Percentiles rank a stretch among this genome's conserved stretches.
These are phyloP conservation scores for Pandemis corylana DNA, from an alignment of 2,888 invertebrate genomes.

Conservation along the genomic window DNA sequence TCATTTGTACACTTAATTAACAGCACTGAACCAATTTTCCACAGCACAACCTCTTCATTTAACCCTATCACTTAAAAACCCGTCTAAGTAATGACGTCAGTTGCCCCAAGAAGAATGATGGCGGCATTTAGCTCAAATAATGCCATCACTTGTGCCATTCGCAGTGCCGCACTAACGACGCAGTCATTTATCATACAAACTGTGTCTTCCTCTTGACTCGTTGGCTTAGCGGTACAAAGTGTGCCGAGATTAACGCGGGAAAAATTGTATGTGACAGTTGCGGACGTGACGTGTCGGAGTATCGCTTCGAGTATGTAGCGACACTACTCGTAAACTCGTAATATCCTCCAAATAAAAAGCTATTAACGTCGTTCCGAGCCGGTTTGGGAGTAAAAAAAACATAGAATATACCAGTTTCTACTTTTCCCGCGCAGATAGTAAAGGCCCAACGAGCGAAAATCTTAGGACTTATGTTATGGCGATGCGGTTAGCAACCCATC, in stretches of 20 bases:
- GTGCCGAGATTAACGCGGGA: slow-evolving; percentile 34
- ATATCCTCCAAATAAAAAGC: too few species aligned
- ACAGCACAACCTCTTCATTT: slow-evolving; percentile 6
- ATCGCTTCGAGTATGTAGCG: not conserved
- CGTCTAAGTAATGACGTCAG: slow-evolving; percentile 48
- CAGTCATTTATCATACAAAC: slow-evolving; percentile 73
- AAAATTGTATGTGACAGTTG: slow-evolving; percentile 12
- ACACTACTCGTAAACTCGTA: too few species aligned
- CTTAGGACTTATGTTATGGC: too few species aligned
- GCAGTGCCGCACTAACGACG: slow-evolving; percentile 69
- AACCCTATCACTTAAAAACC: slow-evolving; percentile 24
- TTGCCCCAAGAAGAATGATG: slow-evolving; percentile 56
- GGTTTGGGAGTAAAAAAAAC: too few species aligned
- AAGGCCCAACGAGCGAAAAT: too few species aligned
- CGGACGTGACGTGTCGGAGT: not conserved
- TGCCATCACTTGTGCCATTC: slow-evolving; percentile 69
- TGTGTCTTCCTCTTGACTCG: slow-evolving; percentile 63
- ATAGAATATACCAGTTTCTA: too few species aligned
- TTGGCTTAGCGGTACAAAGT: slow-evolving; percentile 54
- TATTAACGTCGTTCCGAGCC: too few species aligned
- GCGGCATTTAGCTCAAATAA: slow-evolving; percentile 66
- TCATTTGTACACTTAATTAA: not conserved
- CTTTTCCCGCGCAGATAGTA: too few species aligned
- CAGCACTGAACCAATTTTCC: not conserved
- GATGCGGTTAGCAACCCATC: too few species aligned